Evolutionary conservation across 2,797 vertebrate species (phyloP), one percentile per base, ranked within the genome.

Genomic region (Botia kubotai): DNA sequence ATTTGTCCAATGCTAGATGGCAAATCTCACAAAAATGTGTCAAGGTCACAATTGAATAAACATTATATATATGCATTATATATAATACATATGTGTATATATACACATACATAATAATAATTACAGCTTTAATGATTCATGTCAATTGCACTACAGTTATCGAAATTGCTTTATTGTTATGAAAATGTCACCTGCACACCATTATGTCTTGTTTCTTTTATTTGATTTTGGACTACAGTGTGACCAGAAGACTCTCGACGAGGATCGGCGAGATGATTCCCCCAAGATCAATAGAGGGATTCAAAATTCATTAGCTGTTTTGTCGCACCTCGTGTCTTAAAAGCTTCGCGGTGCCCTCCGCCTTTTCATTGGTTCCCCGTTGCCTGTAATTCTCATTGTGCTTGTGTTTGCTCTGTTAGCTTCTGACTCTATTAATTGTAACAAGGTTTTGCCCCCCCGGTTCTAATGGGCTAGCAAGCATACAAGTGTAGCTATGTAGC

Each of bases 401-500:
- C 21, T 52, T 74, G 19, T 46, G 36, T 60, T 50, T 48, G 63
- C 50, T 72, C 29, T 26, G 60, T 80, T 83, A 71, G 19, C 58
- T 57, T 85, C 60, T 80, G 81, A 58, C 69, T 62, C 65, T 62
- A 50, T 82, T 81, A 82, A 14, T 39, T 12, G 66, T 36, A 33
- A 67, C 48, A 4, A 4, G 1, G 21, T 58, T 67, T 65, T 81
- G 78, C 87, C 80, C 83, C 84, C 80, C 84, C 60, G 80, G 67
- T 83, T 87, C 88, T 89, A 91, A 88, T 87, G 85, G 77, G 85
- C 87, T 91, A 91, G 92, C 91, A 0, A 58, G 83, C 88, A 86
- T 66, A 80, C 82, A 55, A 33, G 75, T 77, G 63, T 66, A 66
- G 63, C n/a, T 36, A 36, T 66, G 29, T 83, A 88, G 86, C 91